These are phyloP conservation scores for Bombus breviceps DNA, from an alignment of 1,140 invertebrate genomes.

Conservation along the genomic window DNA sequence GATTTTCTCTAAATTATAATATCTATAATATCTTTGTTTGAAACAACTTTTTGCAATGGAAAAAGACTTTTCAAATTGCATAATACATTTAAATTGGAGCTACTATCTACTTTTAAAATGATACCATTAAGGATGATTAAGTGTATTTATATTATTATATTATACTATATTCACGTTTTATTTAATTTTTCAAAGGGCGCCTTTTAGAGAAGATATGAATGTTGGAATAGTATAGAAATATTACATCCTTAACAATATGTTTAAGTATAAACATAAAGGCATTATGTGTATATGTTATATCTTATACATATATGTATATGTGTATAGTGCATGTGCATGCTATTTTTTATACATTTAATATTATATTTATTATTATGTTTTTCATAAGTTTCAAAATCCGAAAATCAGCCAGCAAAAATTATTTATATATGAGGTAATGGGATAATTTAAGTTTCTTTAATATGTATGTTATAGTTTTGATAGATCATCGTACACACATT, in stretches of 20 bases:
- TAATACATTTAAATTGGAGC: background rate
- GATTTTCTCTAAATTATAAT: background rate
- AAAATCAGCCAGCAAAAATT: background rate
- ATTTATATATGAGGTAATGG: background rate
- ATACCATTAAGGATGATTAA: background rate
- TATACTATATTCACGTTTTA: background rate
- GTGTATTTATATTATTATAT: background rate
- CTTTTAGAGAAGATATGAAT: background rate
- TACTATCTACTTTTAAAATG: background rate
- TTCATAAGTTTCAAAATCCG: background rate
- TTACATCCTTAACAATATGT: slow-evolving; percentile 5
- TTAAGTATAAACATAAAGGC: background rate
- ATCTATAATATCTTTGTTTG: background rate
- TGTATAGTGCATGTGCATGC: background rate
- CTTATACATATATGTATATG: background rate
- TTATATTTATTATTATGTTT: too few relatives aligned
- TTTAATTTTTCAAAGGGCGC: background rate
- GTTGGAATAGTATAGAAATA: background rate
- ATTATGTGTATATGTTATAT: background rate
- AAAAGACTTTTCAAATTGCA: background rate
- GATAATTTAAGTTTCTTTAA: background rate
- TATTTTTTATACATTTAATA: slow-evolving; percentile 1
- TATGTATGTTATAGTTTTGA: background rate
- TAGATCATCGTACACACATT: background rate
- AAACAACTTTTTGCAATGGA: background rate